Conservation (phyloP, 2,888 invertebrate species). For the Agrotis ipsilon region DNA sequence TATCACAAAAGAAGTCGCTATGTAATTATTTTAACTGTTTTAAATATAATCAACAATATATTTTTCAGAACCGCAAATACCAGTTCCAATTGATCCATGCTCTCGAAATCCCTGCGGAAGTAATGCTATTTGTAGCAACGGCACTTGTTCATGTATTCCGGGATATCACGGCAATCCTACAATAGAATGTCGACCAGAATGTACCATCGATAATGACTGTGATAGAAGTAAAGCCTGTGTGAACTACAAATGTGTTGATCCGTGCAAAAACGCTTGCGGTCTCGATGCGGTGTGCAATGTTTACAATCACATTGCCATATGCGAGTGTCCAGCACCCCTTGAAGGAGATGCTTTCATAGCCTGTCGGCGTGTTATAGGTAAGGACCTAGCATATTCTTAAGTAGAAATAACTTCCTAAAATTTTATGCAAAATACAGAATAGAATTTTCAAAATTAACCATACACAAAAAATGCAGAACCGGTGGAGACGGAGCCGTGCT, state of each 20-base stretch:
- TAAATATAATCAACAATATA: neutral
- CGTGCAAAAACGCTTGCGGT: conserved; percentile 94
- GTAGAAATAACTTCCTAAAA: neutral
- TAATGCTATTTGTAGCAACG: conserved; percentile 91
- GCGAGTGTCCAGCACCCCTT: conserved; percentile 93
- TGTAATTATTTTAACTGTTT: neutral
- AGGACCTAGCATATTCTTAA: neutral
- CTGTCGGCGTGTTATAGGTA: conserved; percentile 91
- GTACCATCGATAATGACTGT: conserved; percentile 94
- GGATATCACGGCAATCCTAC: conserved; percentile 93
- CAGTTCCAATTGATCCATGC: conserved; percentile 90
- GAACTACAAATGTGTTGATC: conserved; percentile 94
- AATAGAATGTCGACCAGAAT: conserved; percentile 94
- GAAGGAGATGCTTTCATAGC: conserved; percentile 95
- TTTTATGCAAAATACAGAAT: neutral
- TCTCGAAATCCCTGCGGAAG: conserved; percentile 92
- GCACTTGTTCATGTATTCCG: conserved; percentile 92
- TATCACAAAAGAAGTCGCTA: neutral
- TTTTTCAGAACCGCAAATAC: conserved; percentile 78
- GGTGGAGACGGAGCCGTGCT: conserved; percentile 90
- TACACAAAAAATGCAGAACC: conserved; percentile 69
- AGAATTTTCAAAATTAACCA: conserved; percentile 25
- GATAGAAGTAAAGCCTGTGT: conserved; percentile 93
- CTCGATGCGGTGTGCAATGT: conserved; percentile 94
- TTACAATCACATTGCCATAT: conserved; percentile 94